These are phyloP conservation scores for Rhizomys pruinosus DNA, from an alignment of 2,113 vertebrate genomes.

Conservation along the genomic window DNA sequence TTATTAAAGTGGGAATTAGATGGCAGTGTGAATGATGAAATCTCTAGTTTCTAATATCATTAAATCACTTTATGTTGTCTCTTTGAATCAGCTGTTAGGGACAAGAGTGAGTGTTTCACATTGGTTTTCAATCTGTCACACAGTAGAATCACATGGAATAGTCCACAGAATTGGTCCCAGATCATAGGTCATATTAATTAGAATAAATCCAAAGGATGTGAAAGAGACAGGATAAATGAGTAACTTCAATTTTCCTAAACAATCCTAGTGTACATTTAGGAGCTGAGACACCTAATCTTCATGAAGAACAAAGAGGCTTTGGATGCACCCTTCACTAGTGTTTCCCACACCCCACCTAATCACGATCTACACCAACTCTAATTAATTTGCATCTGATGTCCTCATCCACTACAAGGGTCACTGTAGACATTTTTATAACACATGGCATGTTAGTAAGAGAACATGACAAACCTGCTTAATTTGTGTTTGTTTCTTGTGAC, in stretches of 20 bases:
- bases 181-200: not conserved
- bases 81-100: not conserved
- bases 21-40: constrained; percentile 8
- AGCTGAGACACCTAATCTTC: not conserved
- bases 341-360: not conserved
- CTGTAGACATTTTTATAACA: not conserved
- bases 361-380: not conserved
- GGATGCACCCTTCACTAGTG: not conserved
- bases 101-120: not conserved
- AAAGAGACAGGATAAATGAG: not conserved
- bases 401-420: not conserved
- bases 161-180: not conserved
- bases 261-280: not conserved
- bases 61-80: not conserved
- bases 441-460: not conserved
- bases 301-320: not conserved
- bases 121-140: not conserved
- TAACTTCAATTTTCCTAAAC: not conserved
- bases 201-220: not conserved
- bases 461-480: not conserved
- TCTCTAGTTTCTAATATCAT: not conserved
- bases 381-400: not conserved
- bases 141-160: not conserved
- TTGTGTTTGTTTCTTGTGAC: not conserved
- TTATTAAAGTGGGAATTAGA: not conserved